A percentile compares a stretch with the other conserved stretches of the same genome.
Conservation (phyloP, 2,797 vertebrate species). For the Amniataba percoides region DNA sequence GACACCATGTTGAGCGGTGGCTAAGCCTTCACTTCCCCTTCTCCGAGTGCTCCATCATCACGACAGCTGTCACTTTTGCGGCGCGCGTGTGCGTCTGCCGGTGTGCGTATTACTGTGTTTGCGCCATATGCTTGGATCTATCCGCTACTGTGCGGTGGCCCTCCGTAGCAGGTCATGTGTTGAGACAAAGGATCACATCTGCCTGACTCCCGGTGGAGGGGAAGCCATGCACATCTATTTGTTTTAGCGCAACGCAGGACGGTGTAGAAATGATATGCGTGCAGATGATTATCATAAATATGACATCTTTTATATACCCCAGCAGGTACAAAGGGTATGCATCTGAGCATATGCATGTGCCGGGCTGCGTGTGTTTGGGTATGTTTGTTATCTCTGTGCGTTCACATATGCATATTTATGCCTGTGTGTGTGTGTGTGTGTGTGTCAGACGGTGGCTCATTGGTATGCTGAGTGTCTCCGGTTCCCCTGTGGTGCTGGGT, state of each 20-base stretch:
- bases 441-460: conserved; percentile 85
- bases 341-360: conserved; percentile 50
- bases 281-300: conserved; percentile 75
- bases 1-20: conserved; percentile 82
- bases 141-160: conserved; percentile 65
- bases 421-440: conserved; percentile 43
- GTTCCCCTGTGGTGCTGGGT: conserved; percentile 90
- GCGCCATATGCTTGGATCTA: conserved; percentile 72
- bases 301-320: conserved; percentile 66
- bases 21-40: conserved; percentile 85
- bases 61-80: conserved; percentile 84
- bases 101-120: conserved; percentile 67
- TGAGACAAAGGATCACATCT: conserved; percentile 79
- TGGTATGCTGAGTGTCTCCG: conserved; percentile 91
- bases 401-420: conserved; percentile 71
- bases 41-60: conserved; percentile 82
- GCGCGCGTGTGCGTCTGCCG: conserved; percentile 55
- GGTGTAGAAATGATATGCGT: conserved; percentile 60
- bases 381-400: conserved; percentile 47
- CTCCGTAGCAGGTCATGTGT: conserved; percentile 69
- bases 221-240: conserved; percentile 67
- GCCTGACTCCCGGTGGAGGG: conserved; percentile 63
- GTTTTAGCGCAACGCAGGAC: conserved; percentile 60
- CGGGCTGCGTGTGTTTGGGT: conserved; percentile 15
- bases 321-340: conserved; percentile 57